These are phyloP conservation scores for Tetraneura akinire DNA, from an alignment of 1,140 invertebrate species.

Conservation along the genomic window DNA sequence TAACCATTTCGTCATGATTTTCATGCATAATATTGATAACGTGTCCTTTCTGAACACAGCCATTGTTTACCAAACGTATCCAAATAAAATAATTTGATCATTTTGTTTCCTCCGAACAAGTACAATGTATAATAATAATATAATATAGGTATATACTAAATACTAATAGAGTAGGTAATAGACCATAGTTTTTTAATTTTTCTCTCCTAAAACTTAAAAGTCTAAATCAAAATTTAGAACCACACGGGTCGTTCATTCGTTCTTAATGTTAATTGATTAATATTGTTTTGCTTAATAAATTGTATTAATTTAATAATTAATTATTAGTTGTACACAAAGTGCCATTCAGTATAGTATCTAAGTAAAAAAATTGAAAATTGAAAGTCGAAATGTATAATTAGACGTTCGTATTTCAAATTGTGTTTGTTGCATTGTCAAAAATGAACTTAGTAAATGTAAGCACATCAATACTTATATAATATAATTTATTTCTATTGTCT, in stretches of 20 bases:
- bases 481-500: no score
- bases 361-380: neutral
- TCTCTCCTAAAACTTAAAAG: neutral
- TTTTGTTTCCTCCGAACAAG: conserved; percentile 11
- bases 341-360: neutral
- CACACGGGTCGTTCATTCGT: conserved; percentile 41
- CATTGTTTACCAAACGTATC: conserved; percentile 25
- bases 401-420: conserved; percentile 19
- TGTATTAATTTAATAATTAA: neutral
- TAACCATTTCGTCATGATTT: neutral
- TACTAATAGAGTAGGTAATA: no score
- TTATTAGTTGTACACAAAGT: neutral
- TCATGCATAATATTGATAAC: neutral
- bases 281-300: neutral
- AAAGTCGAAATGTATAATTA: neutral
- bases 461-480: no score
- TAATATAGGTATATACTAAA: no score
- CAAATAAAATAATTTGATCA: conserved; percentile 46
- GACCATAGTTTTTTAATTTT: no score
- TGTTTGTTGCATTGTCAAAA: neutral
- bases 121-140: no score
- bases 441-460: conserved; percentile 10
- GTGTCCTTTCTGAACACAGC: conserved; percentile 16
- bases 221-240: no score
- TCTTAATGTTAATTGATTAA: conserved; percentile 36